These are phyloP conservation scores for Plagiodera versicolora DNA, from an alignment of 2,888 invertebrate species.

Conservation along the genomic window DNA sequence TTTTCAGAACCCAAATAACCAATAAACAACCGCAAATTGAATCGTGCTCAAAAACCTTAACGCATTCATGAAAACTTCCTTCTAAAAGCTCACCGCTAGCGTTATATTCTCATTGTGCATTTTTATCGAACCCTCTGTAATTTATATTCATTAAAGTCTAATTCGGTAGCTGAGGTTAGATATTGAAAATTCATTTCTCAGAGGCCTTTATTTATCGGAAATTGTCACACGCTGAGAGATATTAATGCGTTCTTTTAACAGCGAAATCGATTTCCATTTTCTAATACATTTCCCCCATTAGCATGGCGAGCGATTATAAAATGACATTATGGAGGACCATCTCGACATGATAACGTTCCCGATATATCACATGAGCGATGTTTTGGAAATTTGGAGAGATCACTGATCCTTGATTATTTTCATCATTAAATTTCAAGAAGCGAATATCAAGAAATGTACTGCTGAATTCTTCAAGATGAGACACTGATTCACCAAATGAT, in stretches of 20 bases:
- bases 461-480: too few relatives aligned
- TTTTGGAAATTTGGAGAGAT: background rate
- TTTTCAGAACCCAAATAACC: background rate
- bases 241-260: conserved; percentile 31
- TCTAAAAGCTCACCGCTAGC: background rate
- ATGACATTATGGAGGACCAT: background rate
- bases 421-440: too few relatives aligned
- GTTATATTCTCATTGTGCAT: conserved; percentile 7
- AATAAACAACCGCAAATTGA: background rate
- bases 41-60: background rate
- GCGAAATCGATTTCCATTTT: conserved; percentile 30
- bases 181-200: conserved; percentile 36
- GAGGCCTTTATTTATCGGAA: conserved; percentile 31
- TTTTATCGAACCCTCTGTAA: conserved; percentile 28
- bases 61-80: background rate
- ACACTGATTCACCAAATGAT: too few relatives aligned
- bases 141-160: conserved; percentile 50
- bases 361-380: background rate
- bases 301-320: background rate
- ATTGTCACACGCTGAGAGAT: conserved; percentile 29
- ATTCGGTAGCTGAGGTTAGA: conserved; percentile 39
- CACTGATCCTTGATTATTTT: too few relatives aligned
- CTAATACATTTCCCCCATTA: conserved; percentile 26
- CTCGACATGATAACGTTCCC: background rate
- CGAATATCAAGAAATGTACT: too few relatives aligned